These are phyloP conservation scores for Psittacula cyanocephala DNA, from an alignment of 2,113 vertebrate species.

Conservation along the genomic window DNA sequence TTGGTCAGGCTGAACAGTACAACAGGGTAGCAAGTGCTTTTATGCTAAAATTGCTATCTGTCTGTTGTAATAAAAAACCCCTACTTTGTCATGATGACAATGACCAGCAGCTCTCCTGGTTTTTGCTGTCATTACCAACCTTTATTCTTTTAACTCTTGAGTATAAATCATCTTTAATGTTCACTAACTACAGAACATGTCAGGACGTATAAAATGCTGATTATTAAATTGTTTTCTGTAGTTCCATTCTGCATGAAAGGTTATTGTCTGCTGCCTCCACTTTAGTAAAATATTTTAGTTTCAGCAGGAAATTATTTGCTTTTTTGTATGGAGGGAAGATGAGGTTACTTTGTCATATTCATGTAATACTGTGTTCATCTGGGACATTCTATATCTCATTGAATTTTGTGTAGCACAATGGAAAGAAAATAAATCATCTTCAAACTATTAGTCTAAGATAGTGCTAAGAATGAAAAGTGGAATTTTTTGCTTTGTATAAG, in stretches of 20 bases:
- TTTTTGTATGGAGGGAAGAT: neutral
- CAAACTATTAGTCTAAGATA: neutral
- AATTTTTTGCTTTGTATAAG: neutral
- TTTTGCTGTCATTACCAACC: neutral
- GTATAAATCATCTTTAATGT: neutral
- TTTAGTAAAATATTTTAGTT: neutral
- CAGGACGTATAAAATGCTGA: neutral
- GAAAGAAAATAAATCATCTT: neutral
- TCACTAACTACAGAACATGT: neutral
- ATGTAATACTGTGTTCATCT: neutral
- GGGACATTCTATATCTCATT: neutral
- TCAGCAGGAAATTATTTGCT: constrained; percentile 24
- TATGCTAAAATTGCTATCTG: neutral
- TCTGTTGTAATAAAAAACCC: neutral
- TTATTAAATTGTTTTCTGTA: constrained; percentile 13
- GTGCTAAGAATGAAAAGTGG: neutral
- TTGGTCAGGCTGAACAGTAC: neutral
- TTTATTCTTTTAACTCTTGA: neutral
- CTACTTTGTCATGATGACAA: neutral
- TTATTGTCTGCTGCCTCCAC: neutral
- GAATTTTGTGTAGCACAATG: neutral
- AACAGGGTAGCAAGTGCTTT: neutral
- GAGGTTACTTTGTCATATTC: constrained; percentile 1
- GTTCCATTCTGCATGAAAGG: neutral
- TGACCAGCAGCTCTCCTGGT: neutral